phyloP scores from a whole-genome alignment of 2,113 vertebrate species.

The Haemorhous mexicanus region DNA sequence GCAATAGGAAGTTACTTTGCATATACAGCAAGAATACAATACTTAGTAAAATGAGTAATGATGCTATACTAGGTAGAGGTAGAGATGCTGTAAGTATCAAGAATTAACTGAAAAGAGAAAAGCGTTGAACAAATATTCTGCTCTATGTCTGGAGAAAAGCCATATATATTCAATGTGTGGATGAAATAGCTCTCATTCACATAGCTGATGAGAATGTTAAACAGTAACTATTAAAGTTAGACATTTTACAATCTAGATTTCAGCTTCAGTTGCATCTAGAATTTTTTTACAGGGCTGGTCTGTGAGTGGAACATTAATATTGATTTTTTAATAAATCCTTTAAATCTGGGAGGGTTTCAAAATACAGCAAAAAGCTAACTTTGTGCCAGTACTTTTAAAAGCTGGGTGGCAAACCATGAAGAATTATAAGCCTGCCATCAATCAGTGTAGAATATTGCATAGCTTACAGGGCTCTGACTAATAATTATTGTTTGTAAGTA shows the following conservation, averaged over 20 bases:
- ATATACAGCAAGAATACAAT: neutral
- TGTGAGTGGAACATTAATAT: neutral
- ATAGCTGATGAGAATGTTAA: neutral
- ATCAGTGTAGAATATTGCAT: neutral
- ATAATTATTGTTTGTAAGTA: neutral
- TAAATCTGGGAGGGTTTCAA: neutral
- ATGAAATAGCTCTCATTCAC: neutral
- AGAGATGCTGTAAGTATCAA: neutral
- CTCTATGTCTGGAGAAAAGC: neutral
- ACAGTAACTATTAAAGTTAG: neutral
- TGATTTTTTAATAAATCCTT: constrained; percentile 17
- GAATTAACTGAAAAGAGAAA: neutral
- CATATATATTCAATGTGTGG: neutral
- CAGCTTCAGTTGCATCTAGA: neutral
- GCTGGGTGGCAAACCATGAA: neutral
- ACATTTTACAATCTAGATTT: neutral
- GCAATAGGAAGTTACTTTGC: neutral
- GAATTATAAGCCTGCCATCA: constrained; percentile 24
- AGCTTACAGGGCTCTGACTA: neutral
- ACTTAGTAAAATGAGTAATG: neutral
- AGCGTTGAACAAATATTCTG: neutral
- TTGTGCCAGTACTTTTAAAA: constrained; percentile 10
- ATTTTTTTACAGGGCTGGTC: neutral
- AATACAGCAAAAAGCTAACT: neutral
- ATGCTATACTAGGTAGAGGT: neutral